These are phyloP conservation scores for Philaethria dido DNA, from an alignment of 2,888 invertebrate species.

Conservation along the genomic window DNA sequence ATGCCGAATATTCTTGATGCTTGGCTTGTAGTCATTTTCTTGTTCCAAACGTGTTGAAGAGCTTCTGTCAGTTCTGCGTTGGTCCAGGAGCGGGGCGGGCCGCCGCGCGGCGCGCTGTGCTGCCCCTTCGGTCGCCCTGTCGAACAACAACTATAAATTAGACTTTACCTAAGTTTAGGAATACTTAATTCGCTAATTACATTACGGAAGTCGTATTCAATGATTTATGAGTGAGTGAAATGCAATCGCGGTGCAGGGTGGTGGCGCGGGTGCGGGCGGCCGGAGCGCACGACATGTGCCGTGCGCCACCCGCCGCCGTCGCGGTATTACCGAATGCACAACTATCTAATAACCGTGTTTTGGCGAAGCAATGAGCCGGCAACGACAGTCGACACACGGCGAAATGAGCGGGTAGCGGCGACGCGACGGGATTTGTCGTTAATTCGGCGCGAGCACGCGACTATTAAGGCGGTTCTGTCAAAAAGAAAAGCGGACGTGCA, in stretches of 20 bases:
- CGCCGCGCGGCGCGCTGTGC: constrained; percentile 95
- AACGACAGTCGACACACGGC: constrained; percentile 57
- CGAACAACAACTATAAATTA: constrained; percentile 52
- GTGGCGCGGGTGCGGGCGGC: neutral
- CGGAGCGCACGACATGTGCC: constrained; percentile 73
- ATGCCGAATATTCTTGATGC: constrained; percentile 95
- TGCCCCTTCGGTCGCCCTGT: constrained; percentile 94
- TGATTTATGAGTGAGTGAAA: constrained; percentile 67
- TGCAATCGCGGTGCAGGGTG: constrained; percentile 52
- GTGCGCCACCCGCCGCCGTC: constrained; percentile 56
- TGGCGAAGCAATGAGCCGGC: constrained; percentile 62
- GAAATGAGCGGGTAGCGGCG: constrained; percentile 78
- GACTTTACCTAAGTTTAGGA: constrained; percentile 29
- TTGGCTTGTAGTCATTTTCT: constrained; percentile 96
- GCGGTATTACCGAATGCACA: constrained; percentile 70
- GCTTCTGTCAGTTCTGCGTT: constrained; percentile 96
- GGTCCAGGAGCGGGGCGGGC: constrained; percentile 96
- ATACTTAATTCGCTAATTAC: constrained; percentile 65
- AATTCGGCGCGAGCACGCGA: constrained; percentile 79
- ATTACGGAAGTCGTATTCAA: constrained; percentile 58
- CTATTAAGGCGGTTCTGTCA: constrained; percentile 74
- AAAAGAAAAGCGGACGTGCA: constrained; percentile 74
- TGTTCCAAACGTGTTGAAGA: constrained; percentile 97
- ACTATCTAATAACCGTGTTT: constrained; percentile 81
- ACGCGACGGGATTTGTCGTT: constrained; percentile 76